Base-by-base conservation (phyloP, 2,797 vertebrate species). In the Neosilurus mollespiculum region DNA sequence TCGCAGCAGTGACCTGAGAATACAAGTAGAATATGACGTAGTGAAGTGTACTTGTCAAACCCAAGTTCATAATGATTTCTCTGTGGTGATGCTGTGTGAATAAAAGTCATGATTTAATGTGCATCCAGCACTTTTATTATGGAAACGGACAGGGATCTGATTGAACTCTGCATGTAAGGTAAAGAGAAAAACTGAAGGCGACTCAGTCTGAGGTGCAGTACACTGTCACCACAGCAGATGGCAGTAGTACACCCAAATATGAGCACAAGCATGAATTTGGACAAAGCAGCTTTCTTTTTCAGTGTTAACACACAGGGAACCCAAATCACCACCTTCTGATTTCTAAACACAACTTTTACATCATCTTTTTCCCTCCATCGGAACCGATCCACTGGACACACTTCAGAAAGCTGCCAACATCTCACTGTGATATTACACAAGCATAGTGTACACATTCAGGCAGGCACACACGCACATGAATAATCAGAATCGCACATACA, bases 221-320 rank as follows among this genome's bases (percentile, higher is more conserved):
- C 85, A 81, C 62, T 67, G 30, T 81, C 87, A 62, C 15, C 82
- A 91, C 94, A 92, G 89, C 89, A 93, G 94, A 91, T 94, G 93
- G 92, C 92, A 94, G 92, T 91, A 92, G 89, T 90, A 91, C 81
- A 91, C 91, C 92, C 89, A 51, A 86, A 84, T 83, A 84, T 89
- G 64, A 86, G 49, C 7, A 64, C 8, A 58, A 83, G 66, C 81
- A 83, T 77, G 83, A 87, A 71, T 65, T 72, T 53, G 65, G 62
- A 84, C 49, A 64, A 70, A 65, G 77, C 80, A 59, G 66, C 26
- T 59, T 70, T 34, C 22, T 54, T 26, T 70, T 81, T 80, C 78
- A 66, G 64, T 67, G 59, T 73, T n/a, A n/a, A 43, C 73, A 61
- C 56, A 61, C 75, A 61, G 34, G 61, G 34, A 61, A 77, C 75